A percentile compares a stretch with the other conserved stretches of the same genome.
These are phyloP conservation scores for Lacerta viridis DNA, from an alignment of 2,797 vertebrate species.

Conservation along the genomic window DNA sequence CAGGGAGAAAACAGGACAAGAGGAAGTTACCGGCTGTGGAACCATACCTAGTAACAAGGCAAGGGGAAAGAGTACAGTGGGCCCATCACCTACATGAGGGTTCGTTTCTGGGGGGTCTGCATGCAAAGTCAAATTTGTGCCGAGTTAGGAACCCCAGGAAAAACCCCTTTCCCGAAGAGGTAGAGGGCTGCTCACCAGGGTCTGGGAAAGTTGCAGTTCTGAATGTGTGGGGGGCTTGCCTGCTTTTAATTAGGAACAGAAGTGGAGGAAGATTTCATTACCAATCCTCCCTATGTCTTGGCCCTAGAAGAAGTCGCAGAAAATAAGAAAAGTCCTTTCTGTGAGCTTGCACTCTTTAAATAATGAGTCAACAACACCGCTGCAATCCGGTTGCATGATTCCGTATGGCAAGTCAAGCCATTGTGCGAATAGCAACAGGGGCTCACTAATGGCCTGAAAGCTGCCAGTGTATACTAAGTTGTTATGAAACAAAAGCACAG, in stretches of 20 bases:
- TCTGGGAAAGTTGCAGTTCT: not conserved
- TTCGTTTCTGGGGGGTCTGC: too few species aligned
- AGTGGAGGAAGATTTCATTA: not conserved
- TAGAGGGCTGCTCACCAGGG: too few species aligned
- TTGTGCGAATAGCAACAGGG: conserved; percentile 49
- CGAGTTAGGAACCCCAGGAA: too few species aligned
- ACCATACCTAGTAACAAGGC: not conserved
- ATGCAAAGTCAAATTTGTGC: too few species aligned
- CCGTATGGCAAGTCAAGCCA: not conserved
- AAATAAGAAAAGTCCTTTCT: not conserved
- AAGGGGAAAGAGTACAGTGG: not conserved
- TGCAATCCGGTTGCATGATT: not conserved
- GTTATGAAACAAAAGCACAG: conserved; percentile 31
- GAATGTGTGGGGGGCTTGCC: not conserved
- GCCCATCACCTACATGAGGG: too few species aligned
- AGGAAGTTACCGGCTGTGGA: not conserved
- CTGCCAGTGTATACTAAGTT: conserved; percentile 10
- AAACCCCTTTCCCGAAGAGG: too few species aligned
- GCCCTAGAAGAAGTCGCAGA: not conserved
- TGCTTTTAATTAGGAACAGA: not conserved
- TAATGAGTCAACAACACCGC: not conserved
- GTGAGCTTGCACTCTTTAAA: not conserved
- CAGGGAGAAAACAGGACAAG: not conserved
- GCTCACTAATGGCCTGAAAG: conserved; percentile 15
- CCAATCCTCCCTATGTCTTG: not conserved